Evolutionary conservation across 2,797 vertebrate genomes (phyloP).

Genomic region (Pangasius sanitwongsei): DNA sequence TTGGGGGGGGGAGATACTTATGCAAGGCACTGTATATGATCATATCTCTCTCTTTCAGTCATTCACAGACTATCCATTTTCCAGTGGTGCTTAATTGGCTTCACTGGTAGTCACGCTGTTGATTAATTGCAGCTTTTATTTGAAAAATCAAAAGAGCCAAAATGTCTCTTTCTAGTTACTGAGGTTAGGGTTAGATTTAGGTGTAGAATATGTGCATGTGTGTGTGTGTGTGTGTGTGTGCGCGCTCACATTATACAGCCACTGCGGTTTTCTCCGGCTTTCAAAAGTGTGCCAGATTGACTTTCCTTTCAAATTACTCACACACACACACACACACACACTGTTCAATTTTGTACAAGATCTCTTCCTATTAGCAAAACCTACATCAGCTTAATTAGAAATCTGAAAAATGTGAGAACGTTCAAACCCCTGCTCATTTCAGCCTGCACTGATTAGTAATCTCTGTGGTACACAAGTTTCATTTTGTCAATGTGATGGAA

Average conservation of each 20-base stretch:
- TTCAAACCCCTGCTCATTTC: background rate
- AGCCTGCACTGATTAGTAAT: background rate
- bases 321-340: background rate
- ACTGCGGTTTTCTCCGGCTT: background rate
- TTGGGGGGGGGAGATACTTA: background rate
- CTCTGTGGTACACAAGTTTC: background rate
- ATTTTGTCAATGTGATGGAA: background rate
- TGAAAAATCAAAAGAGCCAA: background rate
- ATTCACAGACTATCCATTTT: background rate
- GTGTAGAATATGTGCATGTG: background rate
- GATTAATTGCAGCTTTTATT: background rate
- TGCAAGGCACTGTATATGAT: background rate
- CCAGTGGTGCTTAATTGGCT: background rate
- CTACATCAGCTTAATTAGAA: constrained; percentile 25
- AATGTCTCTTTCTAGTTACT: background rate
- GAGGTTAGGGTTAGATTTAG: background rate
- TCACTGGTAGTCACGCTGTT: background rate
- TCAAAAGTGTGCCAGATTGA: background rate
- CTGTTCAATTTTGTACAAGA: background rate
- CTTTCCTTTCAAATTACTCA: background rate
- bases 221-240: background rate
- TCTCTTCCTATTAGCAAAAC: constrained; percentile 25
- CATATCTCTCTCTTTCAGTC: background rate
- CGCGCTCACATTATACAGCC: background rate
- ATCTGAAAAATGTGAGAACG: background rate